Evolutionary conservation across 2,113 vertebrate species (phyloP).

Genomic region (Callithrix jacchus): DNA sequence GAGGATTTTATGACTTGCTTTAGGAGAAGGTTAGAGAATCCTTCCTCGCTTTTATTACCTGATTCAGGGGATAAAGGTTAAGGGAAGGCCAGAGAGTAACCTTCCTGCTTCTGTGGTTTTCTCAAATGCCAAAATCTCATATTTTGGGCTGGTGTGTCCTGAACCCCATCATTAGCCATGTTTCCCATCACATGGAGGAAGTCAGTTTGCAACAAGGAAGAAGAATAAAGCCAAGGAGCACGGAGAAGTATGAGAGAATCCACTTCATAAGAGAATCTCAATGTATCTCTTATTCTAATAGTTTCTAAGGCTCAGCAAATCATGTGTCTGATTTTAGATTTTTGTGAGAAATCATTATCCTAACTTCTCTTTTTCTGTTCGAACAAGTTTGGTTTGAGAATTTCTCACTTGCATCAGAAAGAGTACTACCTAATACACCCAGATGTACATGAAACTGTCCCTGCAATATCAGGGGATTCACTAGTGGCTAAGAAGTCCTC

Average conservation of each 20-base stretch:
- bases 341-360: conserved; percentile 23
- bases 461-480: conserved; percentile 16
- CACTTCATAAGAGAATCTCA: neutral
- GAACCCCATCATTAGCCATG: conserved; percentile 13
- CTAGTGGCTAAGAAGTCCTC: conserved; percentile 3
- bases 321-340: neutral
- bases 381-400: conserved; percentile 15
- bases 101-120: conserved; percentile 38
- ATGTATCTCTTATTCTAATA: neutral
- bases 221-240: conserved; percentile 39
- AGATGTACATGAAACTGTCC: neutral
- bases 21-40: neutral
- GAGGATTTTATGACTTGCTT: conserved; percentile 1
- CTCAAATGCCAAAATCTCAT: neutral
- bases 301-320: conserved; percentile 5
- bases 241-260: conserved; percentile 5
- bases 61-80: neutral
- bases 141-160: neutral
- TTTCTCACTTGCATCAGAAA: conserved; percentile 29
- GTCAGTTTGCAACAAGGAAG: conserved; percentile 37
- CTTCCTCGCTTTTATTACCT: neutral
- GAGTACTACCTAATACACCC: conserved; percentile 4
- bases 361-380: conserved; percentile 35
- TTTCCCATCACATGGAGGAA: conserved; percentile 51
- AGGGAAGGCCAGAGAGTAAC: neutral